Evolutionary conservation across 2,888 invertebrate genomes (phyloP), one percentile per base, ranked within the genome.

Genomic region (Scaptomyza tumidula): DNA sequence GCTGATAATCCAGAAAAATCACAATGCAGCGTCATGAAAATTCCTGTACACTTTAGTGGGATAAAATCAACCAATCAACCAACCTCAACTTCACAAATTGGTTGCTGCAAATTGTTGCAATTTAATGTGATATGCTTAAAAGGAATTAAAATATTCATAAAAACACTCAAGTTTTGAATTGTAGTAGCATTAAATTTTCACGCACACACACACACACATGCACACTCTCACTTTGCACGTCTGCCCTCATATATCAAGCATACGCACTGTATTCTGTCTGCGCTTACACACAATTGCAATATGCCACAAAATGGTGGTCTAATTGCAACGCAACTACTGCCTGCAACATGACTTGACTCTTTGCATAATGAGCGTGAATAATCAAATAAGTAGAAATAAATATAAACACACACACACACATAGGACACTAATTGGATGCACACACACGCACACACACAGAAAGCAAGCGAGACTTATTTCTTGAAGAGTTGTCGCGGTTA

Each of bases 1-100:
- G 53, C 62, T 55, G 80, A 72, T 84, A 86, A 82, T 84, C 75
- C 82, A 69, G 62, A 80, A 77, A 78, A 80, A 83, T 88, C 76
- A 75, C 78, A 75, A 44, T 65, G 73, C 52, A 54, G 45, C 83
- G 53, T 60, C 65, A 60, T 35, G 50, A 55, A 65, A 84, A 80
- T 65, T 74, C 66, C 64, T 80, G 75, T 72, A 71, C 69, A 70
- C 56, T 64, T 60, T 58, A 48, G 53, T 11, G 31, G 13, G 14
- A 19, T n/a, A n/a, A n/a, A n/a, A n/a, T n/a, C n/a, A 16, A 41
- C n/a, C 14, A 41, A 41, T 2, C 44, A 11, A 16, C 27, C 31
- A 16, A 37, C 14, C 24, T 4, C 35, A 10, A 10, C 1, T 11
- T 14, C 7, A 7, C 11, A 48, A 48, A 43, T 54, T 45, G 58